Conservation (phyloP, 2,113 vertebrate species). For the Oreochromis tanganicae region DNA sequence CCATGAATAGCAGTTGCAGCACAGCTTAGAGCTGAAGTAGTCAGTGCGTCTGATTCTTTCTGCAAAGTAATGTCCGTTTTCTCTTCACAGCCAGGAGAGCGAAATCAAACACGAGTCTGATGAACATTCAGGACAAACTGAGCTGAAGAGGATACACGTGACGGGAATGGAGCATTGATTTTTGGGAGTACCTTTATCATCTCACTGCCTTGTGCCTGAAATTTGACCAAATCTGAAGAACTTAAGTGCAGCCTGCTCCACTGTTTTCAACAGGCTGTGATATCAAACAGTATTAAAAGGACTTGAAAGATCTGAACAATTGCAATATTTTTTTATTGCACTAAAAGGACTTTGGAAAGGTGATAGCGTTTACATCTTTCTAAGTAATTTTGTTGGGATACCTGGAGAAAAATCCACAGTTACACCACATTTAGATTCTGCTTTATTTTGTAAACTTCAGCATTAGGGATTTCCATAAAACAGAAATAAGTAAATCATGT, state of each 20-base stretch:
- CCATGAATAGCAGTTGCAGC: background rate
- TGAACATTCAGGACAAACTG: slow-evolving; percentile 90
- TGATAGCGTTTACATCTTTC: background rate
- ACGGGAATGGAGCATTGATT: background rate
- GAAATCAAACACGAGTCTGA: slow-evolving; percentile 82
- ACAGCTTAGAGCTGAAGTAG: background rate
- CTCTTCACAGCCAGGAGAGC: slow-evolving; percentile 84
- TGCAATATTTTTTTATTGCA: background rate
- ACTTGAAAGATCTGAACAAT: background rate
- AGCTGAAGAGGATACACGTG: slow-evolving; percentile 70
- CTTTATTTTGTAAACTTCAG: background rate
- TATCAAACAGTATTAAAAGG: background rate
- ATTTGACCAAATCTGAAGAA: background rate
- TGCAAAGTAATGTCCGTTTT: background rate
- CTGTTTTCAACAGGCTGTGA: background rate
- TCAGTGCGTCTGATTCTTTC: background rate
- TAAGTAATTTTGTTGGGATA: background rate
- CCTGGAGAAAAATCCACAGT: background rate
- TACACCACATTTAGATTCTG: background rate
- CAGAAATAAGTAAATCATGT: background rate
- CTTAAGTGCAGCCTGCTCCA: background rate
- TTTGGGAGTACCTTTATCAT: background rate
- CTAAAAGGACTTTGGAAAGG: background rate
- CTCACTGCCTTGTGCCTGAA: background rate
- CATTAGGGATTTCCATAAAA: background rate